Conservation (phyloP, 2,888 invertebrate genomes). For the Nysson spinosus region DNA sequence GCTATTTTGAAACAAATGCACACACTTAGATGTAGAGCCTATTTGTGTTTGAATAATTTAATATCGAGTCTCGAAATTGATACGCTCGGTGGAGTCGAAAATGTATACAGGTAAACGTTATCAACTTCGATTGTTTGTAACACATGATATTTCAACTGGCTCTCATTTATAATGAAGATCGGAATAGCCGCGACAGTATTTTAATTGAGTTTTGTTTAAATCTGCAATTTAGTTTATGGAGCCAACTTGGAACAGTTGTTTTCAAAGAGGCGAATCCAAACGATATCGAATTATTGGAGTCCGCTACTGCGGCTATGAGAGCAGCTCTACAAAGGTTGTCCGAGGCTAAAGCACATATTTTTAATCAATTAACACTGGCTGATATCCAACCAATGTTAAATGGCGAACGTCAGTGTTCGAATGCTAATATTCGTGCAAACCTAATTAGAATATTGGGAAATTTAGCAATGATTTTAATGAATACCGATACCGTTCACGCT, state of each 20-base stretch:
- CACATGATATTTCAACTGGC: too few relatives aligned
- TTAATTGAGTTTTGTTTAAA: background rate
- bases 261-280: slow-evolving; percentile 79
- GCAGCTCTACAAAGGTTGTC: slow-evolving; percentile 85
- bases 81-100: slow-evolving; percentile 82
- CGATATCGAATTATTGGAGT: slow-evolving; percentile 81
- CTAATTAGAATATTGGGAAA: slow-evolving; percentile 67
- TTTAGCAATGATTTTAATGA: slow-evolving; percentile 60
- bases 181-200: too few relatives aligned
- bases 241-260: slow-evolving; percentile 82
- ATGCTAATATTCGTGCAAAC: slow-evolving; percentile 64
- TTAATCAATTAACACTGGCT: slow-evolving; percentile 79
- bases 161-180: too few relatives aligned
- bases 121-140: too few relatives aligned
- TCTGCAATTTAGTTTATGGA: slow-evolving; percentile 80
- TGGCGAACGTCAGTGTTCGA: slow-evolving; percentile 59
- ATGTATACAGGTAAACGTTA: slow-evolving; percentile 76
- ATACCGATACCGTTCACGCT: slow-evolving; percentile 31
- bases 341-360: slow-evolving; percentile 76
- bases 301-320: slow-evolving; percentile 86
- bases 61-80: slow-evolving; percentile 81
- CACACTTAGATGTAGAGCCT: slow-evolving; percentile 82
- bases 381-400: slow-evolving; percentile 80
- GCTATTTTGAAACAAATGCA: slow-evolving; percentile 79
- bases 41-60: slow-evolving; percentile 85